Base-by-base conservation (phyloP, 2,797 vertebrate genomes). In the Myiothlypis chrysogaster region DNA sequence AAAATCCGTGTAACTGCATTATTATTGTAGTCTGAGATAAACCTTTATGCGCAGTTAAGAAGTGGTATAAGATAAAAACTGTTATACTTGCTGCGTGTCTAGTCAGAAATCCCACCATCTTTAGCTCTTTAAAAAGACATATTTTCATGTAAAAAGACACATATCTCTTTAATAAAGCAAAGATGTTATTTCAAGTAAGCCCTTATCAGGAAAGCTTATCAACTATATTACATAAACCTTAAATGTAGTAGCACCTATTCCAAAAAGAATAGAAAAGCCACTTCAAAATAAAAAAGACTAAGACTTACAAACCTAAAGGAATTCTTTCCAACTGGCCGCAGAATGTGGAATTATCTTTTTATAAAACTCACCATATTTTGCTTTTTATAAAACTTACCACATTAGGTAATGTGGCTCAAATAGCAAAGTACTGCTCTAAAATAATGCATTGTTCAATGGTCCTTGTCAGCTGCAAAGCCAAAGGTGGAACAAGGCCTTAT, bases 161-260 rank as follows among this genome's bases (percentile, higher is more conserved):
- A 14, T 73, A 93, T 82, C 75, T 96, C 86, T 89, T 79, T 83
- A 97, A 92, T 85, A 94, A 95, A 75, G 79, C 50, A 84, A 81
- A 84, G 80, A 93, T 79, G 66, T 63, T 90, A 92, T 90, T 94
- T 87, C 43, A 94, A 94, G 78, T 73, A 94, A 95, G 90, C 49
- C 81, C 52, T 60, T 87, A 87, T 77, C 81, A 92, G 71, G 49
- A 90, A 85, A 93, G 64, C 88, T 93, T 92, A 95, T 89, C 60
- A 2, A 43, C 83, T 57, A 14, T 6, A 32, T 46, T 84, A 92
- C 80, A 90, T 32, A 93, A 95, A 94, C 70, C 70, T 73, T 89
- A 89, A 90, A 95, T 70, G 68, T 55, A 90, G 77, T 17, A 83
- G 60, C n/a, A 85, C 80, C 73, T 78, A 70, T 92, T 93, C 60